Base-by-base conservation (phyloP, 2,888 invertebrate species). In the Troides aeacus region DNA sequence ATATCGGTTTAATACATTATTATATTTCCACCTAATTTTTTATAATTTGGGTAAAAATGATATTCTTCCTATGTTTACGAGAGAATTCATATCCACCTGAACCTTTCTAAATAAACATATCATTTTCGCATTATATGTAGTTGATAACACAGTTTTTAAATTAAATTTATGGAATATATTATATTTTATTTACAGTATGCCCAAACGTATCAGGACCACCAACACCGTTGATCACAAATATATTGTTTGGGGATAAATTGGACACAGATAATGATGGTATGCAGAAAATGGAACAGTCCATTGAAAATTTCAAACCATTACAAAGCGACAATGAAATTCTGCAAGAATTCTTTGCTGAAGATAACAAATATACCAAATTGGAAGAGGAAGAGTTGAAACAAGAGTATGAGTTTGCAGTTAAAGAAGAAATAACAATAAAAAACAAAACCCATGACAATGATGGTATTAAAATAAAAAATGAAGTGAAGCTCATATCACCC, bases 181-280 rank as follows among this genome's bases (percentile, higher is more conserved):
- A 39, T 15, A 15, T 15, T 46, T 46, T 12, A 46, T 46, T 77
- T 80, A 46, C 69, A 81, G 80, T 75, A 56, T 73, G 74, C 50
- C 71, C 75, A 60, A 74, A 72, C 18, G 69, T 73, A 24, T 82
- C 84, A 53, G 82, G 77, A 24, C 80, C 82, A 1, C 82, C 86
- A 0, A 90, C 91, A 2, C 90, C 91, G 4, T 79, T 84, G 8
- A 89, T 91, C 72, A 81, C 79, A 46, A 85, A 86, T n/a, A 86
- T 91, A 75, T 73, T 91, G 17, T 90, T 89, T 74, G 90, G 88
- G n/a, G 70, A 67, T 23, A 67, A 70, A 66, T 56, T 70, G 15
- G 70, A 67, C 24, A 59, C 30, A 30, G 67, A 67, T n/a, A 39
- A 10, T 46, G 24, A 67, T 23, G 56, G 60, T 50, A 36, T 46